Evolutionary conservation across 1,140 invertebrate genomes (phyloP), one percentile per base, ranked within the genome.

Genomic region (Ruditapes philippinarum): DNA sequence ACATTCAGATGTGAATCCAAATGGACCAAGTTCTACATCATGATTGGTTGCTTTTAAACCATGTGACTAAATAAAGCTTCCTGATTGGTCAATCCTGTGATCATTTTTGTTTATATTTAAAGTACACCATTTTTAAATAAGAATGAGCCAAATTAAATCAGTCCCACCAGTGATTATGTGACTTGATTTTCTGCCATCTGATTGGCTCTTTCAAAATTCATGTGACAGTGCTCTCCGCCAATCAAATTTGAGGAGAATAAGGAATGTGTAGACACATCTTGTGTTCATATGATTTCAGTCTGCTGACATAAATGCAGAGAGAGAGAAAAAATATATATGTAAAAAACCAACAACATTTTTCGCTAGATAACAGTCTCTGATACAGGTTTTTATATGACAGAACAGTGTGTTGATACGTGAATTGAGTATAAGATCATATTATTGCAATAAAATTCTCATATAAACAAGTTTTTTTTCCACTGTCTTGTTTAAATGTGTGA

Each of bases 11-110:
- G 85, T 68, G 17, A 92, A 92, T 85, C 90, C 92, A 88, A 92
- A 92, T 82, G 92, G 90, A 65, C 92, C 92, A 65, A 91, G 88
- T 57, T 76, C 92, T 38, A 90, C 89, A 40, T 91, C 92, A 33
- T 92, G 92, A 91, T 88, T 76, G 70, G 70, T 68, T 86, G 42
- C 49, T 86, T 74, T 62, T 19, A 74, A 36, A 62, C 36, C 68
- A 57, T 79, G 38, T 80, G 76, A 88, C 76, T 62, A 42, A 51
- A 79, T 51, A 36, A 57, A 65, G 76, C 85, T 88, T 88, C 85
- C 85, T 88, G 73, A 87, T 87, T 87, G 84, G 85, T 88, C 57
- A 80, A 80, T 88, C 74, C 85, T 88, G 85, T 88, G 85, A 88
- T 88, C 74, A 80, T 88, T 88, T 78, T 70, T 80, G 54, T 65